phyloP scores from a whole-genome alignment of 2,888 invertebrate genomes.

The Idaea aversata region DNA sequence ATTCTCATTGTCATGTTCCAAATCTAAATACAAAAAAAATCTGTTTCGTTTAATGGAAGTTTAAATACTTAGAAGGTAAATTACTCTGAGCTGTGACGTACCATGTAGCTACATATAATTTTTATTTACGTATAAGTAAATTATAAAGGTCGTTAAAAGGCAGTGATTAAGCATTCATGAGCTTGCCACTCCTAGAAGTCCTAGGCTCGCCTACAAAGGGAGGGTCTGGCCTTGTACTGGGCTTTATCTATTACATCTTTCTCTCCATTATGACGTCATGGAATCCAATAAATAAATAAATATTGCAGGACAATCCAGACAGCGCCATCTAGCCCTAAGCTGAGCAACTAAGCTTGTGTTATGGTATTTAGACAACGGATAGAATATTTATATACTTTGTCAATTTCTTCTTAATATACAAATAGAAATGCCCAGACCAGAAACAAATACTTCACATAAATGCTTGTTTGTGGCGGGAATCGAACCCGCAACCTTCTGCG shows the following conservation, averaged over 20 bases:
- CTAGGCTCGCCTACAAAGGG: slow-evolving; percentile 34
- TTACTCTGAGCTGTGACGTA: slow-evolving; percentile 1
- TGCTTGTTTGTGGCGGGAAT: too few species aligned
- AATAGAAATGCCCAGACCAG: too few species aligned
- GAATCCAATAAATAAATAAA: too few species aligned
- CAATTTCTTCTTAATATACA: too few species aligned
- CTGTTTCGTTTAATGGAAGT: background rate
- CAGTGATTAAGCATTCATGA: background rate
- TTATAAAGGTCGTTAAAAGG: background rate
- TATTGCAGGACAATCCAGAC: too few species aligned
- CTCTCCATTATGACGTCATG: background rate
- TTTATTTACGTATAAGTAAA: background rate
- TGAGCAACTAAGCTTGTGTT: too few species aligned
- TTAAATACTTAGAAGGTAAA: background rate
- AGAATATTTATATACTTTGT: too few species aligned
- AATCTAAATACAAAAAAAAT: background rate
- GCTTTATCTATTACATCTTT: slow-evolving; percentile 27
- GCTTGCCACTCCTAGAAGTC: slow-evolving; percentile 43
- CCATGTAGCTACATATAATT: background rate
- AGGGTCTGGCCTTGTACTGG: slow-evolving; percentile 38
- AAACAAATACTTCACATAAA: too few species aligned
- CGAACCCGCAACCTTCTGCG: too few species aligned
- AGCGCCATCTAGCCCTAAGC: too few species aligned
- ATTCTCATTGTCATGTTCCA: background rate
- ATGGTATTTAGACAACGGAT: too few species aligned